Base-by-base conservation (phyloP, 2,797 vertebrate species). In the Bufotes viridis region DNA sequence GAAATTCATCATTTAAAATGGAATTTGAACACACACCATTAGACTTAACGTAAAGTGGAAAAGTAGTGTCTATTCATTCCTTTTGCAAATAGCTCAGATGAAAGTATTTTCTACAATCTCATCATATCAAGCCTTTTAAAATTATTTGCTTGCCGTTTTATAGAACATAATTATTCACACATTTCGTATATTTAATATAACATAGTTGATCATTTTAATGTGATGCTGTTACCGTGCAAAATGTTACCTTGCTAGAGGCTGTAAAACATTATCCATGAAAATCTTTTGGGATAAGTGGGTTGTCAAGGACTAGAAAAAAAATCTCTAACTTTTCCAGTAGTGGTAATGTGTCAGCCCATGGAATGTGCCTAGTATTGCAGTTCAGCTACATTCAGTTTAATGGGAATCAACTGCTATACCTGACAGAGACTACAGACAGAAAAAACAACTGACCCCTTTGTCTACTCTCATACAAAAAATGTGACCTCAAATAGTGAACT, bases 1-100 rank as follows among this genome's bases (percentile, higher is more conserved):
- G 53, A 49, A 88, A 88, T 88, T 88, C 55, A 88, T 88, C 87
- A 88, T 81, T 84, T 84, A 84, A 85, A 88, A 70, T 84, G 76
- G 76, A 85, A 88, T 88, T 85, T 88, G 63, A 88, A 85, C 87
- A 88, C 82, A 88, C 87, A 79, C 87, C 87, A 88, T 81, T 88
- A 84, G 75, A 85, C 87, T 88, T 88, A 79, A 80, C 82, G 42
- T 61, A 88, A 88, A 84, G 87, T 88, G 53, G 60, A 78, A 87
- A 81, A 87, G 81, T 78, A 78, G 61, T 79, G 76, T 61, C 82
- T 81, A 75, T 85, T 85, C 76, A 85, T 85, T 63, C 60, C 58
- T 65, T 72, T 87, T 83, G 78, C 72, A 60, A 89, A 89, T 89
- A 67, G 34, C 72, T 60, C 58, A 78, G 79, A 86, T 89, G 49